phyloP scores from a whole-genome alignment of 2,113 vertebrate genomes.

The Sebastes schlegelii region DNA sequence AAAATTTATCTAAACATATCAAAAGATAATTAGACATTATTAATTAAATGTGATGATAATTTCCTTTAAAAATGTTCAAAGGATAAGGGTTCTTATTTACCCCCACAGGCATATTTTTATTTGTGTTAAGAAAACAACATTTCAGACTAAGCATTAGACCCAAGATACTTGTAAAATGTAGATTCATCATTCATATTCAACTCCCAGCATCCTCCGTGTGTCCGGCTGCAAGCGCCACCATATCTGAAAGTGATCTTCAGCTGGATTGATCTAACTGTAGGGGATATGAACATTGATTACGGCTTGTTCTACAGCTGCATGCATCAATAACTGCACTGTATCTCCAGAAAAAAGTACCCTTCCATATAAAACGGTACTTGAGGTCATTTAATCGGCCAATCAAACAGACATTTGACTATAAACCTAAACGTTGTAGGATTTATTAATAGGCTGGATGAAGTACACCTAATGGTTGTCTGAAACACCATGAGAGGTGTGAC shows the following conservation, averaged over 20 bases:
- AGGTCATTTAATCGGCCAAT: not conserved
- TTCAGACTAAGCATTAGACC: not conserved
- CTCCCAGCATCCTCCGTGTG: not conserved
- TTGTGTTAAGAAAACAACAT: not conserved
- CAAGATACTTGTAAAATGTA: not conserved
- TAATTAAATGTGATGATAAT: too few species aligned
- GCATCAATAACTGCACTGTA: conserved; percentile 13
- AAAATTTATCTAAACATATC: too few species aligned
- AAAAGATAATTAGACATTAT: too few species aligned
- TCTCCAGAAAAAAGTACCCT: not conserved
- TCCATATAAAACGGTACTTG: not conserved
- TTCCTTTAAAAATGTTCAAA: too few species aligned
- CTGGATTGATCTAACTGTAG: conserved; percentile 16
- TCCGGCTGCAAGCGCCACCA: not conserved
- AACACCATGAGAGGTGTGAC: not conserved
- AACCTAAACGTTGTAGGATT: not conserved
- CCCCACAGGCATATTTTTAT: not conserved
- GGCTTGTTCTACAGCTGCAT: not conserved
- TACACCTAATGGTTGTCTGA: not conserved
- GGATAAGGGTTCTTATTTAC: too few species aligned
- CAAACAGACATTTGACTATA: not conserved
- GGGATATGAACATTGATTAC: conserved; percentile 28
- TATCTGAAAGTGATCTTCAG: conserved; percentile 21
- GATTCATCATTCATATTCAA: not conserved
- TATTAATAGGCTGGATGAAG: not conserved